A percentile compares a stretch with the other conserved stretches of the same genome.
phyloP scores from a whole-genome alignment of 2,797 vertebrate species.

The Pristis pectinata region DNA sequence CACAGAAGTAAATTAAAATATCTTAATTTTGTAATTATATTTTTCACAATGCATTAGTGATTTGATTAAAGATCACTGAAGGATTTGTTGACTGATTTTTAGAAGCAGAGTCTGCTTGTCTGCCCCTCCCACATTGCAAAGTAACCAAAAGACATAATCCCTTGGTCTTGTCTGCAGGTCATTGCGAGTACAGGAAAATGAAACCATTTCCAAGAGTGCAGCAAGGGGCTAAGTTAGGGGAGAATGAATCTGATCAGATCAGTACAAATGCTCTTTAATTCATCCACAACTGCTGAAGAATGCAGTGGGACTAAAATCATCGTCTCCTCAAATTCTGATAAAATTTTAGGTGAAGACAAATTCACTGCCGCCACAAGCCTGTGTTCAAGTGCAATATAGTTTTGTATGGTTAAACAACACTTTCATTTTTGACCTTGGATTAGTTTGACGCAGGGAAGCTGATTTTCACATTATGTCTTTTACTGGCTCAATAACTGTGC shows the following conservation, averaged over 20 bases:
- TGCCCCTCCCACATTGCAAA: not conserved
- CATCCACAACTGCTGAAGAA: not conserved
- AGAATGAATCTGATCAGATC: not conserved
- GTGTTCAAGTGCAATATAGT: not conserved
- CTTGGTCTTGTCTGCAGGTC: not conserved
- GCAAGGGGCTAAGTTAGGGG: not conserved
- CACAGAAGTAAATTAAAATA: not conserved
- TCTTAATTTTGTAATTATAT: not conserved
- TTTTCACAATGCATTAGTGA: not conserved
- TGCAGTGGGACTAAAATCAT: not conserved
- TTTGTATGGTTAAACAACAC: not conserved
- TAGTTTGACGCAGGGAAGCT: not conserved
- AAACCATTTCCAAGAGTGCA: too few species aligned
- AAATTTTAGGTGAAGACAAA: not conserved
- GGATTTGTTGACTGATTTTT: not conserved
- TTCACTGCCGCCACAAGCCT: not conserved
- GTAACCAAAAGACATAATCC: not conserved
- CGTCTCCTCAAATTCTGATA: not conserved
- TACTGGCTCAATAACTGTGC: constrained; percentile 1
- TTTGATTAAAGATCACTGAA: not conserved
- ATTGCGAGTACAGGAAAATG: not conserved
- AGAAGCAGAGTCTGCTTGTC: not conserved
- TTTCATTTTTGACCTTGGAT: constrained; percentile 7
- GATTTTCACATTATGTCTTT: not conserved
- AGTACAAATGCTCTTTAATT: not conserved